A percentile compares a stretch with the other conserved stretches of the same genome.
Evolutionary conservation across 1,140 invertebrate species (phyloP).

Genomic region (Cyclargus thomasi): DNA sequence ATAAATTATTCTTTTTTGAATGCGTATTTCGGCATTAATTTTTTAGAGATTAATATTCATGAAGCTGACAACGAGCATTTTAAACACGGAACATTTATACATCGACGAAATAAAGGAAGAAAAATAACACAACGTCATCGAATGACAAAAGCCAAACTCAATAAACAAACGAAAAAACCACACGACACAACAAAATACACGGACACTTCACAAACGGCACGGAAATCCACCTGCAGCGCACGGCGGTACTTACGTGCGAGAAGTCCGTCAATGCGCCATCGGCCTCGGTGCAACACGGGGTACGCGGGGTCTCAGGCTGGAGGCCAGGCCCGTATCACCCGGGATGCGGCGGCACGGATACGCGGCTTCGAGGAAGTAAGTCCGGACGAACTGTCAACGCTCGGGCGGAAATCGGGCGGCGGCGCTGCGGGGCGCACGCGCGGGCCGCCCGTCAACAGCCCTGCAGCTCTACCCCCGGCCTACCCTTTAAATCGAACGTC

Average conservation of each 20-base stretch:
- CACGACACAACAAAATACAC: constrained; percentile 21
- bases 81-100: neutral
- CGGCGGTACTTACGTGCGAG: constrained; percentile 49
- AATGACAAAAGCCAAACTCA: neutral
- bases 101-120: neutral
- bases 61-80: neutral
- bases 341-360: constrained; percentile 66
- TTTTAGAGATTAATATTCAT: neutral
- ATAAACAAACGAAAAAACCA: neutral
- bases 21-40: neutral
- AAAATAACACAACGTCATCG: neutral
- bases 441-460: constrained; percentile 69
- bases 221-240: constrained; percentile 6
- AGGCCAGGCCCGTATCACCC: constrained; percentile 45
- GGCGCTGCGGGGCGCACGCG: constrained; percentile 54
- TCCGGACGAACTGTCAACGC: constrained; percentile 66
- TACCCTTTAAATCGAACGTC: constrained; percentile 74
- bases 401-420: constrained; percentile 64
- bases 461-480: constrained; percentile 56
- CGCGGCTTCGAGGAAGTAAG: constrained; percentile 72
- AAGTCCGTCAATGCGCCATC: constrained; percentile 54
- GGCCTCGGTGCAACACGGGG: constrained; percentile 28
- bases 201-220: constrained; percentile 24
- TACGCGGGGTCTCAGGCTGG: constrained; percentile 48
- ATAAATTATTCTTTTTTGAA: no score